Evolutionary conservation across 2,888 invertebrate species (phyloP).

Genomic region (Phaedon cochleariae): DNA sequence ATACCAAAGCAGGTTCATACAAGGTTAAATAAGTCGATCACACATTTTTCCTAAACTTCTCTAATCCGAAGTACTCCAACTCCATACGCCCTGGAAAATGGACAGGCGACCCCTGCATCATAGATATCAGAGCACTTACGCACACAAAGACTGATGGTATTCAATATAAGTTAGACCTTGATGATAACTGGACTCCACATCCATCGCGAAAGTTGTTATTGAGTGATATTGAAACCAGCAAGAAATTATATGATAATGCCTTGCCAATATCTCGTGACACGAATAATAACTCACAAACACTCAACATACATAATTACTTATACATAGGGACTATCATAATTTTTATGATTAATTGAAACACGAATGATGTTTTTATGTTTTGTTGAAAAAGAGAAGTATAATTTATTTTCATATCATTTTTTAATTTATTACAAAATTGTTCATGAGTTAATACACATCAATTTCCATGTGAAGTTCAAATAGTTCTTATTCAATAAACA

Average conservation of each 20-base stretch:
- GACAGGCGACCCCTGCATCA: constrained; percentile 30
- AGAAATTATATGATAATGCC: constrained; percentile 23
- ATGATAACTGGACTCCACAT: constrained; percentile 29
- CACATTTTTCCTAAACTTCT: constrained; percentile 29
- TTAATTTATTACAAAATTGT: too few relatives aligned
- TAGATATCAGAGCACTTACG: constrained; percentile 33
- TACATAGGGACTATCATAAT: constrained; percentile 19
- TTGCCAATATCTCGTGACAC: constrained; percentile 20
- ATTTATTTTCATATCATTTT: not conserved
- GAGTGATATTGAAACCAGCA: constrained; percentile 2
- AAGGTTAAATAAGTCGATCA: constrained; percentile 6
- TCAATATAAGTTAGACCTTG: constrained; percentile 34
- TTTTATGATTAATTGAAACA: constrained; percentile 22
- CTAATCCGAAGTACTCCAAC: constrained; percentile 26
- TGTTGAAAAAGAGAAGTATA: not conserved
- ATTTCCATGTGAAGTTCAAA: too few relatives aligned
- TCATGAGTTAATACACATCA: too few relatives aligned
- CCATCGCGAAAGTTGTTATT: constrained; percentile 11
- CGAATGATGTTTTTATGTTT: not conserved
- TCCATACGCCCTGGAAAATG: constrained; percentile 35
- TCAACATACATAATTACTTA: constrained; percentile 15
- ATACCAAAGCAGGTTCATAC: too few relatives aligned
- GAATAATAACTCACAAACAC: constrained; percentile 20
- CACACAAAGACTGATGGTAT: constrained; percentile 23
- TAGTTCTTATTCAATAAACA: too few relatives aligned